These are phyloP conservation scores for Luperina testacea DNA, from an alignment of 2,888 invertebrate genomes.

Conservation along the genomic window DNA sequence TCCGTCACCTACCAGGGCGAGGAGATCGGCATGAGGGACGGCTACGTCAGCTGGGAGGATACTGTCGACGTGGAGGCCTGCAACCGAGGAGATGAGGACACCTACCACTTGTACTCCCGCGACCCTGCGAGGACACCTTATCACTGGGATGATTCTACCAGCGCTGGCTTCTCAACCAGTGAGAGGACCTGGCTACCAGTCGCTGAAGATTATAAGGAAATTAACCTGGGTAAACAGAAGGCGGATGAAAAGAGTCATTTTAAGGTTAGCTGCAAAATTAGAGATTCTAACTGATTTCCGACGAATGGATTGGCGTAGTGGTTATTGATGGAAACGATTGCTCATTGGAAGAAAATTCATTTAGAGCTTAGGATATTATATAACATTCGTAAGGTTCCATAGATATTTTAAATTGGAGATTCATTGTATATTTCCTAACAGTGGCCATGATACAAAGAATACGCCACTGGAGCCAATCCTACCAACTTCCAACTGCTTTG, in stretches of 20 bases:
- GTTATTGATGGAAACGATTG: not conserved
- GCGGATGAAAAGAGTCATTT: conserved; percentile 87
- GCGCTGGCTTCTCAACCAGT: conserved; percentile 91
- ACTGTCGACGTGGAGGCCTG: conserved; percentile 90
- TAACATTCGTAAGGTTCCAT: too few species aligned
- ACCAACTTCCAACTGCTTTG: not conserved
- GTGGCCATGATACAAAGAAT: not conserved
- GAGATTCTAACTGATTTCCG: not conserved
- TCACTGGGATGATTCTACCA: conserved; percentile 91
- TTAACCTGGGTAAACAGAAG: conserved; percentile 91
- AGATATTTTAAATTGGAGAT: not conserved
- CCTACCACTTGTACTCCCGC: conserved; percentile 88
- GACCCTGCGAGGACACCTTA: conserved; percentile 92
- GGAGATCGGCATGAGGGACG: conserved; percentile 93
- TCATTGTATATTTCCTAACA: not conserved
- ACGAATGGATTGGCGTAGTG: not conserved
- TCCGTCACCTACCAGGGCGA: conserved; percentile 96
- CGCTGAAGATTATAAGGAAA: conserved; percentile 89
- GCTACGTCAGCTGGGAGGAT: conserved; percentile 89
- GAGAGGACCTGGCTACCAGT: conserved; percentile 92
- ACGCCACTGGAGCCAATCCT: not conserved
- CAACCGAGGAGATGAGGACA: conserved; percentile 87
- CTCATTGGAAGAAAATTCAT: too few species aligned
- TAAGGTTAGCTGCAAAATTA: conserved; percentile 73
- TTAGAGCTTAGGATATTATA: not conserved